Evolutionary conservation across 2,888 invertebrate species (phyloP).

Genomic region (Elgonia sp.): DNA sequence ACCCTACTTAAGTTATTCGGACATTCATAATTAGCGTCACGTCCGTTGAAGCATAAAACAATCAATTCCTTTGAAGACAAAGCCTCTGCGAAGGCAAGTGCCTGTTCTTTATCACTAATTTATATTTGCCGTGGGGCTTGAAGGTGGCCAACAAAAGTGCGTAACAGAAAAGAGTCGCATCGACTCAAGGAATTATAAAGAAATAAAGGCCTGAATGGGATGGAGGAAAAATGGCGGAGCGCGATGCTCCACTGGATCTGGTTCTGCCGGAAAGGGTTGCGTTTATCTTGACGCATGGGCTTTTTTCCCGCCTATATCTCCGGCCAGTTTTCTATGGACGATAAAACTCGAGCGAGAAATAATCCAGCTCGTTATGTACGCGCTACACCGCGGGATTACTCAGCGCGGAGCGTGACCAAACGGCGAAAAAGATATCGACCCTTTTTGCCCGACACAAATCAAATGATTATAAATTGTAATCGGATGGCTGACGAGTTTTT

Average conservation of each 20-base stretch:
- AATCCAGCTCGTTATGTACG: slow-evolving; percentile 57
- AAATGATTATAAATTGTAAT: slow-evolving; percentile 72
- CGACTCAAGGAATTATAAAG: slow-evolving; percentile 40
- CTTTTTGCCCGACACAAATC: slow-evolving; percentile 62
- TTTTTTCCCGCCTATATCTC: background rate
- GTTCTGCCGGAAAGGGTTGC: slow-evolving; percentile 80
- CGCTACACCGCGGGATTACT: slow-evolving; percentile 38
- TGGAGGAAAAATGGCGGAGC: slow-evolving; percentile 27
- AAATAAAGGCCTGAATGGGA: slow-evolving; percentile 51
- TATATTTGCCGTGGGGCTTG: slow-evolving; percentile 37
- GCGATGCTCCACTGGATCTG: slow-evolving; percentile 64
- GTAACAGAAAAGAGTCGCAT: slow-evolving; percentile 42
- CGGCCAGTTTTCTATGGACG: slow-evolving; percentile 76
- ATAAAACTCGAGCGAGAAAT: slow-evolving; percentile 67
- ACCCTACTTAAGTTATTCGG: slow-evolving; percentile 35
- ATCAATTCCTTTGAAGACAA: slow-evolving; percentile 57
- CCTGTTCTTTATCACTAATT: slow-evolving; percentile 52
- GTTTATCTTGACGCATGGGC: slow-evolving; percentile 81
- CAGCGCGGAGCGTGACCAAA: slow-evolving; percentile 48
- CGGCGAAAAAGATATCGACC: slow-evolving; percentile 52
- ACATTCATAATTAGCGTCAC: slow-evolving; percentile 37
- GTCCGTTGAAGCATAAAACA: slow-evolving; percentile 29
- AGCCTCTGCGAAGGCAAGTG: slow-evolving; percentile 9
- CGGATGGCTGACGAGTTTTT: slow-evolving; percentile 59
- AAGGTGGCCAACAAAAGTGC: slow-evolving; percentile 46